phyloP scores from a whole-genome alignment of 1,140 invertebrate species.

The Neodiprion virginianus region DNA sequence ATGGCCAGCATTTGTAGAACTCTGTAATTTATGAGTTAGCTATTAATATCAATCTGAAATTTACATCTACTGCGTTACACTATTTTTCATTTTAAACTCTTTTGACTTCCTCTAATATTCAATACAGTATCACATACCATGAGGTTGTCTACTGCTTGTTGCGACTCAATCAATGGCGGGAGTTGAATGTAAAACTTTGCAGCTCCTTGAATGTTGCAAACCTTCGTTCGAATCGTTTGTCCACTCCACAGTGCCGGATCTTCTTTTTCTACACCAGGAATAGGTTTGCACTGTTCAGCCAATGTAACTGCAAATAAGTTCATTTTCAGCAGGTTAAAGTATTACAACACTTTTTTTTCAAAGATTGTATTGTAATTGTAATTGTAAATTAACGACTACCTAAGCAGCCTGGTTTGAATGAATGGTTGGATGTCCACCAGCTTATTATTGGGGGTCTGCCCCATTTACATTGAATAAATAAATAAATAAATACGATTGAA shows the following conservation, averaged over 20 bases:
- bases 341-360: conserved; percentile 7
- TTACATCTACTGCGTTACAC: not conserved
- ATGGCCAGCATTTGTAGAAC: conserved; percentile 54
- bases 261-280: conserved; percentile 27
- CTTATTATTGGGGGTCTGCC: not conserved
- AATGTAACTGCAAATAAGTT: conserved; percentile 18
- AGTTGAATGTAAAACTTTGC: conserved; percentile 56
- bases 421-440: not conserved
- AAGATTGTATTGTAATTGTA: conserved; percentile 17
- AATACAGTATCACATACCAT: conserved; percentile 39
- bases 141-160: conserved; percentile 39
- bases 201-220: conserved; percentile 48
- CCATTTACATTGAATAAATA: not conserved
- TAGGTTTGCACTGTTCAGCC: conserved; percentile 22
- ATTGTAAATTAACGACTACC: conserved; percentile 1
- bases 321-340: conserved; percentile 3
- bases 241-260: conserved; percentile 51
- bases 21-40: not conserved
- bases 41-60: conserved; percentile 14
- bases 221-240: conserved; percentile 49
- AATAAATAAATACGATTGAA: not conserved
- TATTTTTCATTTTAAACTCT: too few relatives aligned
- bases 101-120: too few relatives aligned
- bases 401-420: not conserved
- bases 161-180: conserved; percentile 41